Evolutionary conservation across 1,140 invertebrate genomes (phyloP), one percentile per base, ranked within the genome.

Genomic region (Charaxes varanes): DNA sequence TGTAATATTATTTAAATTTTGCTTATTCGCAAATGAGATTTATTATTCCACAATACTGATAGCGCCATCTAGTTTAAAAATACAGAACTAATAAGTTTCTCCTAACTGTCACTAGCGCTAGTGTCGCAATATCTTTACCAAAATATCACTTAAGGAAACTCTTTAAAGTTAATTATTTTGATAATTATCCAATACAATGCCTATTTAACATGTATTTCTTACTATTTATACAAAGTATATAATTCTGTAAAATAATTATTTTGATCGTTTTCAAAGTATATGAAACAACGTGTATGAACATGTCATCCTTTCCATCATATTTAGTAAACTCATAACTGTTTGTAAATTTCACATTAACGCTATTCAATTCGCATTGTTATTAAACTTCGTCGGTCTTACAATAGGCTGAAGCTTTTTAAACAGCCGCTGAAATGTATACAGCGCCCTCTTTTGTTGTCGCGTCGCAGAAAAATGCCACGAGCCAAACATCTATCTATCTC

Each of bases 381-480:
- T 45, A 43, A 51, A 54, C 41, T 37, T 27, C 7, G 6, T n/a
- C n/a, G 40, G 2, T 27, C 30, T 24, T 23, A 48, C 43, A 50
- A 44, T 41, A 33, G 35, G 6, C 44, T 53, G 30, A 46, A 50
- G 28, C 26, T 47, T 44, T 46, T 32, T 30, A 46, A 51, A 44
- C 37, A 43, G 30, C 34, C 38, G 30, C 40, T 53, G 51, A 53
- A 57, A 46, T 31, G 17, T 55, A 46, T 41, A 62, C 43, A 77
- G 47, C 68, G 67, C 67, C 78, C 60, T 79, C 76, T 77, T 49
- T 63, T 47, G 40, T 32, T 34, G 19, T n/a, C 14, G 8, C 46
- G 23, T 17, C 13, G 45, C 53, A 68, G 40, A 50, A 45, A 63
- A 57, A 41, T 51, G 74, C 60, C 79, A 83, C 79, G 79, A 83